A percentile compares a stretch with the other conserved stretches of the same genome.
Evolutionary conservation across 1,140 invertebrate species (phyloP).

Genomic region (Trachymyrmex septentrionalis): DNA sequence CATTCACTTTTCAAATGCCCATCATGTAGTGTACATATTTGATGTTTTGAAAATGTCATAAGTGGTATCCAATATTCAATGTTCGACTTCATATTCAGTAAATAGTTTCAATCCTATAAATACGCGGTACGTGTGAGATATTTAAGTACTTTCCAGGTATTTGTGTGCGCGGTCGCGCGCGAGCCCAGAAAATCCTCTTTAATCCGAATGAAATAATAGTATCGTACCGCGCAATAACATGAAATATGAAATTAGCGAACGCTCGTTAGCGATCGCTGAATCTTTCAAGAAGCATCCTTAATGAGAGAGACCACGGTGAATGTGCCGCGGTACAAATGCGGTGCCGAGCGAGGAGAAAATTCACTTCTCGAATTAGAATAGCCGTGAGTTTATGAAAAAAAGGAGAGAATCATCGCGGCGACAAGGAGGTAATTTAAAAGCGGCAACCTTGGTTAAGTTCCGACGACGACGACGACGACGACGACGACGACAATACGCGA

Average conservation of each 20-base stretch:
- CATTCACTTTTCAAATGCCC: conserved; percentile 29
- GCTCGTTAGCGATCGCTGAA: conserved; percentile 8
- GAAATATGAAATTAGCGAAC: conserved; percentile 25
- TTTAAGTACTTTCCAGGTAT: neutral
- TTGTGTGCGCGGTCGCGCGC: neutral
- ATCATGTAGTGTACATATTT: conserved; percentile 4
- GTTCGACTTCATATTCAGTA: neutral
- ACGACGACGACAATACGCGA: neutral
- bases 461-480: conserved; percentile 19
- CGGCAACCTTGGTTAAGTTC: conserved; percentile 55
- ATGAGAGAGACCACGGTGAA: conserved; percentile 8
- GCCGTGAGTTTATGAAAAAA: conserved; percentile 23
- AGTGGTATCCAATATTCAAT: neutral
- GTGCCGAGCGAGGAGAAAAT: conserved; percentile 23
- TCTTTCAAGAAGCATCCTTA: conserved; percentile 25
- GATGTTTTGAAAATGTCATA: conserved; percentile 25
- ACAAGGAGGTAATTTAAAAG: conserved; percentile 66
- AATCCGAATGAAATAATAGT: conserved; percentile 1
- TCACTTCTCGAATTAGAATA: conserved; percentile 35
- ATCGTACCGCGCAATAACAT: neutral
- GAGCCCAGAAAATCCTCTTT: neutral
- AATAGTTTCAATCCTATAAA: neutral
- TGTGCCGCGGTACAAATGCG: neutral
- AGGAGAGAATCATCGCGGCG: neutral
- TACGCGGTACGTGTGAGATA: neutral